A percentile compares a stretch with the other conserved stretches of the same genome.
These are phyloP conservation scores for Plagodis pulveraria DNA, from an alignment of 2,888 invertebrate genomes.

Conservation along the genomic window DNA sequence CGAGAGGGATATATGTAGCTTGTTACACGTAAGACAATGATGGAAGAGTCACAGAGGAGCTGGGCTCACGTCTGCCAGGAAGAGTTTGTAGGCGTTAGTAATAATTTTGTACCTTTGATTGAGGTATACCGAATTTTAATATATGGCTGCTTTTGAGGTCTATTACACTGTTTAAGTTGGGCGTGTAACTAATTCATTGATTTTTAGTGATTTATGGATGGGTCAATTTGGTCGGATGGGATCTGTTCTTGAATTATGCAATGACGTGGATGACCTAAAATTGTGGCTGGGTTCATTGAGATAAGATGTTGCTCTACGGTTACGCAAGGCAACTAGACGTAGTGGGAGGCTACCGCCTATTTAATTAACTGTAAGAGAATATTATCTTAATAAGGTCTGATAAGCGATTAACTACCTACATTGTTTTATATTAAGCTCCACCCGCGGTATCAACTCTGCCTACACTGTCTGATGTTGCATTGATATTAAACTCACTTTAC, in stretches of 20 bases:
- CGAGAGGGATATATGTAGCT: slow-evolving; percentile 45
- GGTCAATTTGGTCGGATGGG: background rate
- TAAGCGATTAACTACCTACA: too few species aligned
- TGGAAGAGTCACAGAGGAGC: slow-evolving; percentile 50
- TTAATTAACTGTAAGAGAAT: too few species aligned
- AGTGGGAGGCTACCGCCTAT: too few species aligned
- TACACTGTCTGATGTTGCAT: too few species aligned
- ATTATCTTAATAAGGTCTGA: too few species aligned
- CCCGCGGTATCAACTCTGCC: too few species aligned
- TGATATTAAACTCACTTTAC: too few species aligned
- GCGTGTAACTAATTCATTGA: background rate
- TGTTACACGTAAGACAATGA: slow-evolving; percentile 42
- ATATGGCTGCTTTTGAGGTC: slow-evolving; percentile 47
- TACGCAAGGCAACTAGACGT: background rate
- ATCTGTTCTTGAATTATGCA: background rate
- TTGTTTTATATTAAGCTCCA: too few species aligned
- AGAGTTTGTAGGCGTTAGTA: slow-evolving; percentile 76
- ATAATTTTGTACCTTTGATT: slow-evolving; percentile 64
- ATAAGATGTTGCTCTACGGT: background rate
- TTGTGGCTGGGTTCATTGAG: background rate
- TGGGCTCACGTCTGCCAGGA: slow-evolving; percentile 66
- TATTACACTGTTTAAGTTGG: background rate
- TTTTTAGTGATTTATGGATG: background rate
- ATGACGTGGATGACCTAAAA: slow-evolving; percentile 1
- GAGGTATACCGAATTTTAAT: slow-evolving; percentile 70